These are phyloP conservation scores for Tortrix viridana DNA, from an alignment of 2,888 invertebrate species.

Conservation along the genomic window DNA sequence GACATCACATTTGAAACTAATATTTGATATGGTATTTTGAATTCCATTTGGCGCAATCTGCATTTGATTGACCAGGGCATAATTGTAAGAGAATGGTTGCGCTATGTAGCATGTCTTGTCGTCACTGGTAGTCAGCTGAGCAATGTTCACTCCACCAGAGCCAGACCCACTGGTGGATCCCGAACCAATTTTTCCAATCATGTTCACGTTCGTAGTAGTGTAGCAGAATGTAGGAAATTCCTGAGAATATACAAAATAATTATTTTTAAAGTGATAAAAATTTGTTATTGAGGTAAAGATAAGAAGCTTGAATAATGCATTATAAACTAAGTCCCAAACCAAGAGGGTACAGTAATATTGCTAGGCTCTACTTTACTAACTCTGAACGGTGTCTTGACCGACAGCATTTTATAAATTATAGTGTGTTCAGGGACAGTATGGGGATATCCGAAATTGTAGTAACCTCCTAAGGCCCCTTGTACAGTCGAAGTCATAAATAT, in stretches of 20 bases:
- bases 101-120: conserved; percentile 90
- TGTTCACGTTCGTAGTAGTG: conserved; percentile 86
- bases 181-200: conserved; percentile 86
- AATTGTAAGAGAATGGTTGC: conserved; percentile 91
- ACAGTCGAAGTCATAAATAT: too few species aligned
- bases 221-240: conserved; percentile 90
- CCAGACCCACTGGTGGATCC: conserved; percentile 67
- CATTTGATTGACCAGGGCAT: conserved; percentile 94
- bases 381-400: too few species aligned
- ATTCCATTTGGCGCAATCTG: conserved; percentile 88
- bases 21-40: conserved; percentile 90
- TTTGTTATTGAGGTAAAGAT: too few species aligned
- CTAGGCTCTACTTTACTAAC: conserved; percentile 14
- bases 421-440: too few species aligned
- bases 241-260: conserved; percentile 53
- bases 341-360: conserved; percentile 4
- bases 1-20: conserved; percentile 94
- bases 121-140: conserved; percentile 85
- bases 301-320: conserved; percentile 13
- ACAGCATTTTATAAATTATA: too few species aligned
- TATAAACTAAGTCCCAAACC: not conserved
- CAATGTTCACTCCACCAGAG: conserved; percentile 87
- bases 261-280: conserved; percentile 5
- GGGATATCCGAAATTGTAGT: too few species aligned
- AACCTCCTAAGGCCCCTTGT: too few species aligned